These are phyloP conservation scores for Tortrix viridana DNA, from an alignment of 2,888 invertebrate genomes.

Conservation along the genomic window DNA sequence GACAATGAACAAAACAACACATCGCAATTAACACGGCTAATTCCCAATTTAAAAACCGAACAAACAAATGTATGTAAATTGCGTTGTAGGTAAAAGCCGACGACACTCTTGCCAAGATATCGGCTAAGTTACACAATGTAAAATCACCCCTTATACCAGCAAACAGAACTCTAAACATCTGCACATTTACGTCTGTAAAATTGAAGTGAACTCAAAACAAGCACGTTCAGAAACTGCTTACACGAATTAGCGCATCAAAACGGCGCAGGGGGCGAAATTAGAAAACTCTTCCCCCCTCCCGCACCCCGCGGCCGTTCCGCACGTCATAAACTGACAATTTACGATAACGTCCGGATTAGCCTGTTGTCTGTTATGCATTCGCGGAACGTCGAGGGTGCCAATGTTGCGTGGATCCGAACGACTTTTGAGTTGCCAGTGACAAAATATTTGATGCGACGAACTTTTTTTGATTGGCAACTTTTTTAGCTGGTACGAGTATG, in stretches of 20 bases:
- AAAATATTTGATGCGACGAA: constrained; percentile 12
- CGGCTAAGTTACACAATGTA: constrained; percentile 35
- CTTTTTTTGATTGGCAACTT: constrained; percentile 3
- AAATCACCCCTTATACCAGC: constrained; percentile 50
- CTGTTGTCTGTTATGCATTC: constrained; percentile 77
- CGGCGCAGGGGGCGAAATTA: constrained; percentile 81
- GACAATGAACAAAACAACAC: constrained; percentile 65
- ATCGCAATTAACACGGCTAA: constrained; percentile 76
- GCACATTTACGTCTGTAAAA: constrained; percentile 55
- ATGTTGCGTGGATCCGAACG: constrained; percentile 41
- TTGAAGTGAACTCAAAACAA: constrained; percentile 79
- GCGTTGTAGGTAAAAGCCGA: constrained; percentile 80
- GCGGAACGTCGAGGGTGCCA: constrained; percentile 42
- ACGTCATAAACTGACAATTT: constrained; percentile 86
- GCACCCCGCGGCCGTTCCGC: constrained; percentile 76
- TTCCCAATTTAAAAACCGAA: constrained; percentile 83
- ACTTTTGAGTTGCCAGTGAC: constrained; percentile 31
- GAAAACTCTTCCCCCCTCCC: constrained; percentile 71
- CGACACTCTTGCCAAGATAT: constrained; percentile 64
- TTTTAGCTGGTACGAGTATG: constrained; percentile 39
- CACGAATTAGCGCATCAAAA: constrained; percentile 84
- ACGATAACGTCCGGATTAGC: constrained; percentile 84
- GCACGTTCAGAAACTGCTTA: constrained; percentile 84
- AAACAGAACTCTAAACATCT: constrained; percentile 46
- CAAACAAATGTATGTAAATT: constrained; percentile 83